phyloP scores from a whole-genome alignment of 2,888 invertebrate species.

The Epirrhoe alternata region DNA sequence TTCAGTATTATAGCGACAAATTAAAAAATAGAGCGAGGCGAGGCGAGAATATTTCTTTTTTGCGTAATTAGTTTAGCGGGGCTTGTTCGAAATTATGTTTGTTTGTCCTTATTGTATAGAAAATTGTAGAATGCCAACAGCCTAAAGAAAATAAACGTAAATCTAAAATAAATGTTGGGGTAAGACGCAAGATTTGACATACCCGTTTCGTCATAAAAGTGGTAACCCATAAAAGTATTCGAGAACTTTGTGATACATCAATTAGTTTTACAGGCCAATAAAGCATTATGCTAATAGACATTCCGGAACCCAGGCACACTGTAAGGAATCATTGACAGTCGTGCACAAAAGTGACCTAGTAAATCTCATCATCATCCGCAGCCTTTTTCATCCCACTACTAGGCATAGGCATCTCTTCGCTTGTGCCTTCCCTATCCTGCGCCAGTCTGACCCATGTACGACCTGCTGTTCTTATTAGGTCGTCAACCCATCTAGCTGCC shows the following conservation, averaged over 20 bases:
- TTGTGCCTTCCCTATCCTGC: no score
- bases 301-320: conserved; percentile 40
- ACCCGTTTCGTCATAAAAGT: conserved; percentile 1
- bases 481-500: no score
- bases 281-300: conserved; percentile 58
- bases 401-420: no score
- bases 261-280: conserved; percentile 70
- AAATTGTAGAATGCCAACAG: conserved; percentile 3
- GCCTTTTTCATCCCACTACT: no score
- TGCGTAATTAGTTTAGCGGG: conserved; percentile 68
- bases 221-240: conserved; percentile 54
- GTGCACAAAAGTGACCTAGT: conserved; percentile 23
- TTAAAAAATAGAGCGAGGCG: conserved; percentile 52
- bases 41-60: conserved; percentile 56
- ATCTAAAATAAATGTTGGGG: no score
- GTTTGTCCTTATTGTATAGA: conserved; percentile 53
- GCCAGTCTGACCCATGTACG: no score
- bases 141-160: no score
- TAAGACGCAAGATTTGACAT: not conserved
- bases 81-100: conserved; percentile 69
- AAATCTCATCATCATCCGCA: no score
- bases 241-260: conserved; percentile 61
- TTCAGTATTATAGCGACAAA: conserved; percentile 58
- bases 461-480: no score
- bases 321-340: conserved; percentile 43